Conservation (phyloP, 2,113 vertebrate genomes). For the Cariama cristata region DNA sequence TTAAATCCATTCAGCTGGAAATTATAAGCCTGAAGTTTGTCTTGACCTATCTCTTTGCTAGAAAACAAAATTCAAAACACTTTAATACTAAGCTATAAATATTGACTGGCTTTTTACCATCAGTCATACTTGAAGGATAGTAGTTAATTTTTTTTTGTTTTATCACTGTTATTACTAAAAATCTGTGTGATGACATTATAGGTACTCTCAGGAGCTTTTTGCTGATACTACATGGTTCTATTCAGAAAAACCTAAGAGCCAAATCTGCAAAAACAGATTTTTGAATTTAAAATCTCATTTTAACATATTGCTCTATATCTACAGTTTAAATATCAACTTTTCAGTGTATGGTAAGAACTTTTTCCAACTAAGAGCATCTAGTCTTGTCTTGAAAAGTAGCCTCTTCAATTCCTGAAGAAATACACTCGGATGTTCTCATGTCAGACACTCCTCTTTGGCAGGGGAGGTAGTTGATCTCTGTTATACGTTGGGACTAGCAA, state of each 20-base stretch:
- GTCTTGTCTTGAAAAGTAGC: neutral
- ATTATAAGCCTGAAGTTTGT: neutral
- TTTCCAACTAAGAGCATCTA: neutral
- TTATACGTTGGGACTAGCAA: neutral
- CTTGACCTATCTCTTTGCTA: neutral
- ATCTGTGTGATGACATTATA: neutral
- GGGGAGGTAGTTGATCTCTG: neutral
- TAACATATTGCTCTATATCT: neutral
- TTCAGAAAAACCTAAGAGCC: neutral
- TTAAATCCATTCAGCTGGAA: neutral
- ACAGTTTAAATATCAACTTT: neutral
- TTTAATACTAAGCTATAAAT: neutral
- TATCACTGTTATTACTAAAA: neutral
- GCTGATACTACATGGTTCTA: neutral
- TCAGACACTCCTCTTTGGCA: neutral
- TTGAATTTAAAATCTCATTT: neutral
- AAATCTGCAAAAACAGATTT: neutral
- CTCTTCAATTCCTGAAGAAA: neutral
- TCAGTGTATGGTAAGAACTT: neutral
- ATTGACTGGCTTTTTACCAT: neutral
- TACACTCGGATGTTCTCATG: neutral
- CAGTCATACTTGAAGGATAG: neutral
- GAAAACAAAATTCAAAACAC: neutral
- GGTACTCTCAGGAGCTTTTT: neutral
- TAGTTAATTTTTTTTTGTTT: neutral